Evolutionary conservation across 2,888 invertebrate species (phyloP), one percentile per base, ranked within the genome.

Genomic region (Troides oblongomaculatus): DNA sequence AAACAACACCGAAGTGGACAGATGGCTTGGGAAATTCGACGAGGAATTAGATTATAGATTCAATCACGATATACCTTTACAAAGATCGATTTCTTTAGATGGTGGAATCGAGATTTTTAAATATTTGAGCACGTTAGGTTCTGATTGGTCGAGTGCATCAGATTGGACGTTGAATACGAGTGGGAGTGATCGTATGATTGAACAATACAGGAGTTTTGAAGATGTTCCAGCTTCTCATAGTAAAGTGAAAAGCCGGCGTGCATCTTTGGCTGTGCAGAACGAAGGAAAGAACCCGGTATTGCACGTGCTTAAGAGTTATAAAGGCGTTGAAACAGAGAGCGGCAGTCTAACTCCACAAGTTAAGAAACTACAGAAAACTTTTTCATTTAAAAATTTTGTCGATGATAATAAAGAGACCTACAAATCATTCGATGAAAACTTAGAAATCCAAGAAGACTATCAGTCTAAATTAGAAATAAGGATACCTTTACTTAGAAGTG

Each of bases 141-240:
- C 87, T 2, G 84, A 84, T 64, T 84, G 82, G 80, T 85, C 86
- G 25, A 81, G 74, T 10, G 79, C 78, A 5, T 88, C 89, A 8
- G 72, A 78, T 18, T 91, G 90, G 90, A 86, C 89, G 39, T 73
- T 86, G 56, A 74, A 86, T 61, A 86, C 88, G 0, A 83, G 84
- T 39, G 82, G 79, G 59, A 77, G 77, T 18, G 72, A 73, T 21
- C 70, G 70, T 43, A 65, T 74, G 30, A 72, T 79, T 57, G 88
- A 87, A 62, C 82, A 79, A 73, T 83, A 83, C 69, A 86, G 82
- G 73, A 90, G 90, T 77, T 86, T 87, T 68, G 92, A 90, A 77
- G 90, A 92, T 89, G 85, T 90, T 75, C 86, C 87, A 50, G 83
- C 86, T 88, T 88, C 89, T 89, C 88, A 81, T 68, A 61, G 71